These are phyloP conservation scores for Rhinogobio ventralis DNA, from an alignment of 2,797 vertebrate genomes.

Conservation along the genomic window DNA sequence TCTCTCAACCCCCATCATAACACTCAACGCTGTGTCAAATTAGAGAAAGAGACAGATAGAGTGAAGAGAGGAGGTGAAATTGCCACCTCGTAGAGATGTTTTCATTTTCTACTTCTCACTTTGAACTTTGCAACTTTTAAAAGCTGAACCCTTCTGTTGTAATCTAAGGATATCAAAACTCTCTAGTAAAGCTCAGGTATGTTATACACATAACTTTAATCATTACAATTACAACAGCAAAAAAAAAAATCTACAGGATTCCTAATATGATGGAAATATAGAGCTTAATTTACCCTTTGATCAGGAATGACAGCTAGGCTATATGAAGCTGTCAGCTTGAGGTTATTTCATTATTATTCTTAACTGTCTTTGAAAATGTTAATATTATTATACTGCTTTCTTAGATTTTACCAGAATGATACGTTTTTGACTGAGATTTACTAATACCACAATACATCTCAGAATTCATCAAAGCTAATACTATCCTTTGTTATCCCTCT, in stretches of 20 bases:
- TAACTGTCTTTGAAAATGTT: too few species aligned
- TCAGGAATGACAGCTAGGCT: background rate
- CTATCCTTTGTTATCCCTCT: background rate
- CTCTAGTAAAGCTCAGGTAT: too few species aligned
- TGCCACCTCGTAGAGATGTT: background rate
- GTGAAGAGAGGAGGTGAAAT: slow-evolving; percentile 11
- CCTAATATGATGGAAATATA: background rate
- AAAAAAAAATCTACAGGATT: background rate
- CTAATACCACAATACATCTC: too few species aligned
- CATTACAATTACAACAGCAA: background rate
- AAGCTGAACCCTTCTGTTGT: too few species aligned
- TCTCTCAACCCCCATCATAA: slow-evolving; percentile 53
- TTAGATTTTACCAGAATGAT: too few species aligned
- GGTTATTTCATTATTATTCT: background rate
- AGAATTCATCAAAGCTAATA: too few species aligned
- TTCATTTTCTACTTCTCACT: slow-evolving; percentile 5
- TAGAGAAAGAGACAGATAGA: slow-evolving; percentile 22
- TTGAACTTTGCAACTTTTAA: background rate
- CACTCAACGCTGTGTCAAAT: slow-evolving; percentile 48
- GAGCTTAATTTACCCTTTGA: background rate
- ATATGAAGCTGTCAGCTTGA: too few species aligned
- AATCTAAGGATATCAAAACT: background rate
- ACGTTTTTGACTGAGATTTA: too few species aligned
- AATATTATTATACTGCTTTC: too few species aligned
- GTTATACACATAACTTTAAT: background rate